A percentile compares a stretch with the other conserved stretches of the same genome.
Conservation (phyloP, 2,888 invertebrate species). For the Pterobdella sp. region DNA sequence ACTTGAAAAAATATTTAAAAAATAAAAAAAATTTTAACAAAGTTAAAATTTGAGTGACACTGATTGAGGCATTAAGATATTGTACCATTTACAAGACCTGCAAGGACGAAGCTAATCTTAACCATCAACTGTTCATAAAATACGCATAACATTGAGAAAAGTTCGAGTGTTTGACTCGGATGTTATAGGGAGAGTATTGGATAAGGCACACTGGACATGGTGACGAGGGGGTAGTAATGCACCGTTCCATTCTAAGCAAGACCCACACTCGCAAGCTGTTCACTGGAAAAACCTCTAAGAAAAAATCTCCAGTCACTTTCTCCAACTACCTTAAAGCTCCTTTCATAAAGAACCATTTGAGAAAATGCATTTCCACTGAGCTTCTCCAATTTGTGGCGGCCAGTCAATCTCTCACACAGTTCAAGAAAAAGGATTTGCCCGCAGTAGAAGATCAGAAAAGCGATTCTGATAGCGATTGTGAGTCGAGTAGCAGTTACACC, state of each 20-base stretch:
- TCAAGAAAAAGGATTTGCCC: neutral
- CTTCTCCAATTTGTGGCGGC: conserved; percentile 12
- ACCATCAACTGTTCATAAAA: too few relatives aligned
- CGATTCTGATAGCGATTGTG: neutral
- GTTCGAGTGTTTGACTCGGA: too few relatives aligned
- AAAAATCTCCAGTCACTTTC: neutral
- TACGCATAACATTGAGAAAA: too few relatives aligned
- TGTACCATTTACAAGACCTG: too few relatives aligned
- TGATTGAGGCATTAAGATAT: too few relatives aligned
- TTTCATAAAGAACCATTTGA: neutral
- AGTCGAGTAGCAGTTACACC: neutral
- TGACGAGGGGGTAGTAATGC: neutral
- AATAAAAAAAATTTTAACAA: too few relatives aligned
- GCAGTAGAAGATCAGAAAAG: neutral
- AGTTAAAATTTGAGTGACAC: too few relatives aligned
- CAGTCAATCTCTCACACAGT: neutral
- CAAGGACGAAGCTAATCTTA: too few relatives aligned
- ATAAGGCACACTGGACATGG: neutral
- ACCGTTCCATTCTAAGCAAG: neutral
- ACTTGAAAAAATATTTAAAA: too few relatives aligned
- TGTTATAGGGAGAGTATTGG: too few relatives aligned
- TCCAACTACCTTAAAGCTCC: neutral
- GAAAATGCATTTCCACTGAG: conserved; percentile 18
- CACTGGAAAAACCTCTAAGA: neutral
- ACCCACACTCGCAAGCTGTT: neutral